Evolutionary conservation across 1,140 invertebrate species (phyloP).

Genomic region (Oryctes rhinoceros): DNA sequence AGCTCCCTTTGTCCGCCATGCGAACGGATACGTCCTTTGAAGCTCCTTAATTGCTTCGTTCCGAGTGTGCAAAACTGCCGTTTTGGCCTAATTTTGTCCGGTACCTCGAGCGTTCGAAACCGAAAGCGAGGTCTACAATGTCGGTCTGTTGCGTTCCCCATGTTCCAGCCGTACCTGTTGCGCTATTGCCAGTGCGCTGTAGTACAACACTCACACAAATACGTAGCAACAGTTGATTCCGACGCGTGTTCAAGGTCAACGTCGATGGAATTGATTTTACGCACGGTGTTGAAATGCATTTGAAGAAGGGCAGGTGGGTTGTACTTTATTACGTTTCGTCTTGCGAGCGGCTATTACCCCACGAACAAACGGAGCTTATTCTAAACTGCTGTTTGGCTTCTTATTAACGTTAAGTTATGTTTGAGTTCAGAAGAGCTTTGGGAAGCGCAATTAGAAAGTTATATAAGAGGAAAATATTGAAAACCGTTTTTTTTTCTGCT

Average conservation of each 20-base stretch:
- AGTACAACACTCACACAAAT: conserved; percentile 3
- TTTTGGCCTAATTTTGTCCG: conserved; percentile 29
- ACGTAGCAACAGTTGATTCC: conserved; percentile 48
- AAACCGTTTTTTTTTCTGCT: too few relatives aligned
- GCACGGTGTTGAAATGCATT: conserved; percentile 42
- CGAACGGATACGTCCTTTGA: conserved; percentile 15
- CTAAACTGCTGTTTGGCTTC: too few relatives aligned
- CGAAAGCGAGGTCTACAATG: background rate
- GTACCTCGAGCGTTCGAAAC: background rate
- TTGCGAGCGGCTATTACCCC: too few relatives aligned
- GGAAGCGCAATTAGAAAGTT: too few relatives aligned
- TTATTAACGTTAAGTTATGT: too few relatives aligned
- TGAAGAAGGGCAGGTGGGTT: conserved; percentile 19
- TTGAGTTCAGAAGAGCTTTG: too few relatives aligned
- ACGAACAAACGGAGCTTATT: too few relatives aligned
- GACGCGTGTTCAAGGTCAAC: conserved; percentile 44
- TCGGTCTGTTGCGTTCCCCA: background rate
- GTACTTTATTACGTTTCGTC: too few relatives aligned
- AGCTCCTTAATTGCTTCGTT: conserved; percentile 28
- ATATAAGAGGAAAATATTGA: too few relatives aligned
- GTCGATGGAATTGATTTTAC: conserved; percentile 47
- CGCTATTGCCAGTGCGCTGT: conserved; percentile 41
- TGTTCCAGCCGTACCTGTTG: conserved; percentile 43
- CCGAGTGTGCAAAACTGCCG: conserved; percentile 19
- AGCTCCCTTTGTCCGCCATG: background rate